Conservation (phyloP, 2,888 invertebrate species). For the Synanthedon andrenaeformis region DNA sequence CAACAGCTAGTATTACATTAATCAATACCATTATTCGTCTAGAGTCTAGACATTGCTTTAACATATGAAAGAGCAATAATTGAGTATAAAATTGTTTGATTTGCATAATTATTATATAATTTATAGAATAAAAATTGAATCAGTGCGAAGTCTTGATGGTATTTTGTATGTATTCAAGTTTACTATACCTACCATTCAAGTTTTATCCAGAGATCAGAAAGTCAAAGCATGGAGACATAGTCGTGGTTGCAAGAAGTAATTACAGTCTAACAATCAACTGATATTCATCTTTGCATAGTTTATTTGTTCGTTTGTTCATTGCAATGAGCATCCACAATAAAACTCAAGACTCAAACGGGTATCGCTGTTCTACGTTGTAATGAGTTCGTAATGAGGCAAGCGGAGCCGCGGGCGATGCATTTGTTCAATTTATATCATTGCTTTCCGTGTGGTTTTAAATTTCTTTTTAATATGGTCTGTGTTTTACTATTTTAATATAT, state of each 20-base stretch:
- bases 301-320: constrained; percentile 11
- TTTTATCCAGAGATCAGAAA: not conserved
- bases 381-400: constrained; percentile 16
- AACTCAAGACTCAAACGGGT: constrained; percentile 8
- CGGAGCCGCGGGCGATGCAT: constrained; percentile 13
- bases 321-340: constrained; percentile 1
- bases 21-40: not conserved
- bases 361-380: constrained; percentile 12
- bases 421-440: too few species aligned
- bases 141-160: too few species aligned
- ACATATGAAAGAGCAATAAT: too few species aligned
- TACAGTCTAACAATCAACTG: not conserved
- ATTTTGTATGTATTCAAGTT: too few species aligned
- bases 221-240: constrained; percentile 1
- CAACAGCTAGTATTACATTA: too few species aligned
- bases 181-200: too few species aligned
- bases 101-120: too few species aligned
- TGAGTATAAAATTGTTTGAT: too few species aligned
- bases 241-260: constrained; percentile 2
- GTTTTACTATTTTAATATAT: too few species aligned
- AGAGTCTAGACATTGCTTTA: not conserved
- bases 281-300: constrained; percentile 8
- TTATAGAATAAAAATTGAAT: too few species aligned
- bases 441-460: too few species aligned
- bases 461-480: too few species aligned